These are phyloP conservation scores for Chironex yamaguchii DNA, from an alignment of 30 jellyfish, hydroid and myxozoan species.

Conservation along the genomic window DNA sequence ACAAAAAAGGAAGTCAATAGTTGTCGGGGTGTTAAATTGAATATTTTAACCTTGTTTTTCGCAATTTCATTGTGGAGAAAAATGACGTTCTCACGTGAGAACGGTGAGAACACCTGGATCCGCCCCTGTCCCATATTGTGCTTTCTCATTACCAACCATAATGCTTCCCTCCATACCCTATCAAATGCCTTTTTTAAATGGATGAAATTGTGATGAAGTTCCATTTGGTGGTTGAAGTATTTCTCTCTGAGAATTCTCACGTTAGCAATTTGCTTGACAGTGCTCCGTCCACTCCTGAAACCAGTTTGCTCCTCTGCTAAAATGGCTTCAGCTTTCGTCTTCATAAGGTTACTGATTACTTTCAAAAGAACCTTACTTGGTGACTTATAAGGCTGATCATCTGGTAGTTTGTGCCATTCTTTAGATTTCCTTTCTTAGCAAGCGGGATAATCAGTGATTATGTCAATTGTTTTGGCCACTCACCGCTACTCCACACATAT, in stretches of 20 bases:
- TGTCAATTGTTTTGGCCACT: conserved; percentile 63
- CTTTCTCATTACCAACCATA: conserved; percentile 46
- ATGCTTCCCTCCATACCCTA: conserved; percentile 52
- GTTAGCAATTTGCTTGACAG: conserved; percentile 34
- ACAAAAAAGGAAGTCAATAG: too few species aligned
- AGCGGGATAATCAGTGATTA: conserved; percentile 40
- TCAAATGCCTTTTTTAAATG: conserved; percentile 61
- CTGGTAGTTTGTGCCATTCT: conserved; percentile 32
- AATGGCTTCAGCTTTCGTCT: conserved; percentile 39
- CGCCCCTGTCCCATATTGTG: conserved; percentile 26
- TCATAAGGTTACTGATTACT: conserved; percentile 45
- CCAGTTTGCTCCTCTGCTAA: conserved; percentile 72
- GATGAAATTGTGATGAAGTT: conserved; percentile 50
- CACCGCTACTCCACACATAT: conserved; percentile 51
- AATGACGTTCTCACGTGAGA: too few species aligned
- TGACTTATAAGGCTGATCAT: conserved; percentile 64
- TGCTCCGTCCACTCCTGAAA: conserved; percentile 68
- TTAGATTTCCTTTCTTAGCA: conserved; percentile 56
- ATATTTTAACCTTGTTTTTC: too few species aligned
- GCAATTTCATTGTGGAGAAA: too few species aligned
- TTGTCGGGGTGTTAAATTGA: too few species aligned
- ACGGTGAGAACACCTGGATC: conserved; percentile 70
- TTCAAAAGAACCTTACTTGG: conserved; percentile 59
- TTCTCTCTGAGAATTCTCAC: conserved; percentile 51
- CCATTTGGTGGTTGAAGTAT: conserved; percentile 55